Base-by-base conservation (phyloP, 2,797 vertebrate species). In the Neoniphon sammara region DNA sequence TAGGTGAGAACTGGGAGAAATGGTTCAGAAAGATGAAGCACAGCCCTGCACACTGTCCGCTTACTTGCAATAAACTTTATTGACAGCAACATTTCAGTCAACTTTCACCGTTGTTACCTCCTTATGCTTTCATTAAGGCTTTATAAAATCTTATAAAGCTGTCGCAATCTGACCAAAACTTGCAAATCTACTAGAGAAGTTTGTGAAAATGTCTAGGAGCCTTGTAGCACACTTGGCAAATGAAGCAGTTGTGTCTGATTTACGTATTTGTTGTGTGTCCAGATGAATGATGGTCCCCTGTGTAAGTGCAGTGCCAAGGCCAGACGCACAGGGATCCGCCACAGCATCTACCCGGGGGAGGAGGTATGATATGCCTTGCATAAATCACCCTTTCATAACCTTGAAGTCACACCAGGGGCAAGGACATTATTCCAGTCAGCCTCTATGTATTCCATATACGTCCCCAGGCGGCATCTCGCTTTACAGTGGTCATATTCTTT, bases 251-350 rank as follows among this genome's bases (percentile, higher is more conserved):
- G 61, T 25, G 70, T 81, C 78, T 86, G 74, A 85, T 81, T 81
- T 87, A 73, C 82, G 39, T 82, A 74, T 83, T 70, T 84, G 82
- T 77, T 73, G 27, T 83, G 66, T 84, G 84, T 88, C 76, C 94
- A 99, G 98, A 98, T 99, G 97, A 99, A 99, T 78, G 98, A 99
- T 76, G 98, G 98, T 9, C 98, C 98, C 50, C 73, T 99, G 85
- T 99, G 98, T 90, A 99, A 99, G 87, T 99, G 98, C 92, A 99
- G 97, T 10, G 95, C 96, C 73, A 99, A 98, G 93, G 96, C 98
- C 68, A 95, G 97, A 71, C 94, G 97, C 64, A 99, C 97, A 0
- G 98, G 98, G 84, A 99, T 99, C 80, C 94, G 98, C 79, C 98
- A 99, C 91, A 97, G 97, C 93, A 99, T 99, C 92, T 99, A 99